phyloP scores from a whole-genome alignment of 1,140 invertebrate genomes.

The Drosophila punjabiensis region DNA sequence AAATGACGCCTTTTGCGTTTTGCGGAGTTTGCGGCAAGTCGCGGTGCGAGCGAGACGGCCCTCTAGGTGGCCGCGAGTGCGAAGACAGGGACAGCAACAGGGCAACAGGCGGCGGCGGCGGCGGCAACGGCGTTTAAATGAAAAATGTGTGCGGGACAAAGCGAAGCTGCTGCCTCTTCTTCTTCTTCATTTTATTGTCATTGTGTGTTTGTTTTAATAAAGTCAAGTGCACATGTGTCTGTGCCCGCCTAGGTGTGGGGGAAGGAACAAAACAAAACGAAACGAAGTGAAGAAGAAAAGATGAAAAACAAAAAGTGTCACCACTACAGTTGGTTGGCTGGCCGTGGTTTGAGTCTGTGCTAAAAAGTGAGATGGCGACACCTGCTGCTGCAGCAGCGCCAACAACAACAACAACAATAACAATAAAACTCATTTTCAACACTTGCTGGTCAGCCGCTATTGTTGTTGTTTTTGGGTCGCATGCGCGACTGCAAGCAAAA shows the following conservation, averaged over 20 bases:
- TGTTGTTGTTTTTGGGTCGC: conserved; percentile 30
- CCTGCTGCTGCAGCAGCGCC: conserved; percentile 57
- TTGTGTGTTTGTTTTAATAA: conserved; percentile 68
- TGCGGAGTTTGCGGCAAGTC: conserved; percentile 11
- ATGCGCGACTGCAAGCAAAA: conserved; percentile 79
- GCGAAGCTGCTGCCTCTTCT: conserved; percentile 14
- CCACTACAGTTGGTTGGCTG: conserved; percentile 59
- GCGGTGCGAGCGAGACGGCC: conserved; percentile 26
- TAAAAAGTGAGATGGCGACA: conserved; percentile 79
- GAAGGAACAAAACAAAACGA: neutral
- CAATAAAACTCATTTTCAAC: conserved; percentile 62
- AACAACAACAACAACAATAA: conserved; percentile 30
- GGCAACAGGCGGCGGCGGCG: conserved; percentile 21
- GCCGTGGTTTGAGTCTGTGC: conserved; percentile 61
- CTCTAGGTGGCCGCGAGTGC: neutral
- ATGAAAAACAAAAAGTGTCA: conserved; percentile 58
- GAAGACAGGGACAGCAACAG: conserved; percentile 8
- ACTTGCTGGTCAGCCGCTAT: conserved; percentile 51
- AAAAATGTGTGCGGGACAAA: conserved; percentile 61
- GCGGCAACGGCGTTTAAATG: conserved; percentile 60
- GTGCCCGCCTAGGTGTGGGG: no score
- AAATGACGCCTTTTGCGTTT: conserved; percentile 60
- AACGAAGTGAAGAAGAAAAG: neutral
- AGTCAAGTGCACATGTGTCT: conserved; percentile 20
- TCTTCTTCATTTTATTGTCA: conserved; percentile 4